Percentiles rank a stretch among this genome's conserved stretches.
These are phyloP conservation scores for Volucella zonaria DNA, from an alignment of 2,888 invertebrate genomes.

Conservation along the genomic window DNA sequence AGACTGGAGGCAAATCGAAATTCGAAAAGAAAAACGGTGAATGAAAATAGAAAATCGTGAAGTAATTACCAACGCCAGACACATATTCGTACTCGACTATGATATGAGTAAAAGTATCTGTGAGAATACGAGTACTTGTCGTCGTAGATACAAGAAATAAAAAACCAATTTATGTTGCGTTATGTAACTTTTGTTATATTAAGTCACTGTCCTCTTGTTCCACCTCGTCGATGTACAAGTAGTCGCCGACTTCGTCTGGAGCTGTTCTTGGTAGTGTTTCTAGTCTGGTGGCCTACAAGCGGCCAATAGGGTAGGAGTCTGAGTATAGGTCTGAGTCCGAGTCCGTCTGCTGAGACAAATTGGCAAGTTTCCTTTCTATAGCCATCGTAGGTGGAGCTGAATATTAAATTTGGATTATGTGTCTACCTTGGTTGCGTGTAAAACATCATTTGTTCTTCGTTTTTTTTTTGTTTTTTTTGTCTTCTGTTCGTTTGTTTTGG, in stretches of 20 bases:
- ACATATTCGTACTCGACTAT: background rate
- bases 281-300: constrained; percentile 51
- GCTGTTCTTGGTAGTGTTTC: background rate
- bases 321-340: background rate
- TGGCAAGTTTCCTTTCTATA: constrained; percentile 45
- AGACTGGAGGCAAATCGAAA: too few species aligned
- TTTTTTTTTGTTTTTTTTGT: background rate
- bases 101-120: background rate
- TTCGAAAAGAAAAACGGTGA: constrained; percentile 21
- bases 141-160: background rate
- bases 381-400: constrained; percentile 39
- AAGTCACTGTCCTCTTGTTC: constrained; percentile 9
- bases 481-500: background rate
- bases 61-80: constrained; percentile 29
- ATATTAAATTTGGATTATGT: constrained; percentile 37
- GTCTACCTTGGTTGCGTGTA: constrained; percentile 15
- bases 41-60: constrained; percentile 56
- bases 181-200: constrained; percentile 13
- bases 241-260: background rate
- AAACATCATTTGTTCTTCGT: background rate
- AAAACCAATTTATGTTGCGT: background rate
- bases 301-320: background rate
- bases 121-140: background rate
- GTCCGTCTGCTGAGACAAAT: constrained; percentile 16
- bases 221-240: background rate